Percentiles rank a stretch among this genome's conserved stretches.
Evolutionary conservation across 1,140 invertebrate species (phyloP).

Genomic region (Lordiphosa clarofinis): DNA sequence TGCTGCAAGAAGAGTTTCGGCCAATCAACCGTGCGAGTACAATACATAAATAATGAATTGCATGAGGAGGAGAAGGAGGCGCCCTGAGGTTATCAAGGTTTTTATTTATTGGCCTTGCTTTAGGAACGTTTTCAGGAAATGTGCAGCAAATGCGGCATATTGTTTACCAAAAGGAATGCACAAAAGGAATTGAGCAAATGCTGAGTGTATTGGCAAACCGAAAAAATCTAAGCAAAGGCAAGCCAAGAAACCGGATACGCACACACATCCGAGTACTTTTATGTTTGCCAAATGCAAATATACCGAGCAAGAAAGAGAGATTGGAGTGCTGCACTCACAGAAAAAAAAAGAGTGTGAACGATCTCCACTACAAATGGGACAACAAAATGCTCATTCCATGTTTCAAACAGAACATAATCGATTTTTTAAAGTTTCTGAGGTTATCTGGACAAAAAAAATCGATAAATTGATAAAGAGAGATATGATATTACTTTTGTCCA

Average conservation of each 20-base stretch:
- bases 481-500: too few relatives aligned
- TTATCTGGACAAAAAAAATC: too few relatives aligned
- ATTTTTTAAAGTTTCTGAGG: too few relatives aligned
- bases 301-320: constrained; percentile 11
- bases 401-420: too few relatives aligned
- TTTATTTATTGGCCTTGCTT: constrained; percentile 59
- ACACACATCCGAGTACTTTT: constrained; percentile 36
- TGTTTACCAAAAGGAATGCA: constrained; percentile 56
- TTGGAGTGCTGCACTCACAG: constrained; percentile 10
- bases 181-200: constrained; percentile 67
- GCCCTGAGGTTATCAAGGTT: constrained; percentile 67
- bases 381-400: too few relatives aligned
- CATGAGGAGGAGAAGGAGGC: constrained; percentile 2
- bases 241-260: constrained; percentile 65
- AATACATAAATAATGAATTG: constrained; percentile 75
- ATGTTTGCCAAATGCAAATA: constrained; percentile 68
- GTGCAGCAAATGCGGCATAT: constrained; percentile 53
- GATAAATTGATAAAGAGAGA: too few relatives aligned
- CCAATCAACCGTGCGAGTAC: constrained; percentile 58
- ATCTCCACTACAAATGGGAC: too few relatives aligned
- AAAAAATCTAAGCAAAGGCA: constrained; percentile 24
- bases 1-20: constrained; percentile 40
- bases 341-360: neutral
- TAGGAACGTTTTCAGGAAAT: constrained; percentile 23
- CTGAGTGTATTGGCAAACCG: constrained; percentile 64